These are phyloP conservation scores for Marisa cornuarietis DNA, from an alignment of 1,140 invertebrate species.

Conservation along the genomic window DNA sequence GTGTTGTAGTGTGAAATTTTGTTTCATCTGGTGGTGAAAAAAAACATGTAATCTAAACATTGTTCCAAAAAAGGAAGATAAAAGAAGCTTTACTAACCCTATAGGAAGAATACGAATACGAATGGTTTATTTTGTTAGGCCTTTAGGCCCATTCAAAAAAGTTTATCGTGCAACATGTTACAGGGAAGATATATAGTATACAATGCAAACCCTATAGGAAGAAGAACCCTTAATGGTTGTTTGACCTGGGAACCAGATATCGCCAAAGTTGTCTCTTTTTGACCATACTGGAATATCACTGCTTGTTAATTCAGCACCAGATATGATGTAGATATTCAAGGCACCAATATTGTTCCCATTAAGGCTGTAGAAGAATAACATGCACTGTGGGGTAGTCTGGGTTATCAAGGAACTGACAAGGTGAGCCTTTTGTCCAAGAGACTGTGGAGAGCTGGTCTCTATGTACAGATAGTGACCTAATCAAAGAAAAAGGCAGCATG, in stretches of 20 bases:
- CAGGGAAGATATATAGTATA: too few species aligned
- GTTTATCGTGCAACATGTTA: too few species aligned
- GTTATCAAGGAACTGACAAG: conserved; percentile 51
- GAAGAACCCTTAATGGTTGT: conserved; percentile 31
- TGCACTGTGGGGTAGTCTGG: conserved; percentile 41
- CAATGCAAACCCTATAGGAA: too few species aligned
- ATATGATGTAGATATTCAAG: conserved; percentile 29
- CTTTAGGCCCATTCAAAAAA: too few species aligned
- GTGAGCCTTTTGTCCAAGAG: conserved; percentile 46
- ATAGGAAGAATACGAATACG: too few species aligned
- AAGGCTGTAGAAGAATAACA: conserved; percentile 80
- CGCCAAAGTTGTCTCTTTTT: conserved; percentile 41
- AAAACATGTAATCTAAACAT: too few species aligned
- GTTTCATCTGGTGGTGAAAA: too few species aligned
- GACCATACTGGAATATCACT: conserved; percentile 36
- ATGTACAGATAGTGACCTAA: conserved; percentile 56
- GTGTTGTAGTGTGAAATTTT: too few species aligned
- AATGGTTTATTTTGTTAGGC: too few species aligned
- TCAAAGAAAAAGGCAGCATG: background rate
- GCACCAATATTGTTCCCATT: conserved; percentile 68
- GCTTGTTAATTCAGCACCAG: conserved; percentile 10
- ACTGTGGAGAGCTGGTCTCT: conserved; percentile 30
- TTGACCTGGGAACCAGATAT: conserved; percentile 49
- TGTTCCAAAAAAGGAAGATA: too few species aligned
- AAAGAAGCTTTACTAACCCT: conserved; percentile 16